Evolutionary conservation across 2,888 invertebrate species (phyloP).

Genomic region (Iselma pallidipennis): DNA sequence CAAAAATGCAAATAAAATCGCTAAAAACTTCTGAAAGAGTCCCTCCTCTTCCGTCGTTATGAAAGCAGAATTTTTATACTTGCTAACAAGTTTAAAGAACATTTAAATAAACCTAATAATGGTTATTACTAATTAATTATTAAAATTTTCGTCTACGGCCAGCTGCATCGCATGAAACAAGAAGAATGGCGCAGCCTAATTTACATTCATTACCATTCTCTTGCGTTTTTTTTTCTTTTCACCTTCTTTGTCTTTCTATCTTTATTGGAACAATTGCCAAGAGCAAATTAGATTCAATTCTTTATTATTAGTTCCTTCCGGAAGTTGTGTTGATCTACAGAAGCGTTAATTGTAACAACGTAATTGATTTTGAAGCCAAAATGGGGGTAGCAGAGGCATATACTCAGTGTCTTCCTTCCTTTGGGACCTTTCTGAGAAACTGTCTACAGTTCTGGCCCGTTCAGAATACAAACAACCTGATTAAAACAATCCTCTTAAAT

Average conservation of each 20-base stretch:
- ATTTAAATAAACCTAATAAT: too few species aligned
- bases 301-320: background rate
- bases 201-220: too few species aligned
- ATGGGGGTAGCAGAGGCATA: background rate
- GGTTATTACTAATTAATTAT: too few species aligned
- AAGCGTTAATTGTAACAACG: background rate
- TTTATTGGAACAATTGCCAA: background rate
- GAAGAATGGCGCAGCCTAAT: too few species aligned
- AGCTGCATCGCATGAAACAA: too few species aligned
- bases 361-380: background rate
- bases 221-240: too few species aligned
- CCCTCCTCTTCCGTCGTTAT: too few species aligned
- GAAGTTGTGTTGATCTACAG: background rate
- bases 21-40: too few species aligned
- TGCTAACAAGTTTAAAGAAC: too few species aligned
- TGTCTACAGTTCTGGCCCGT: background rate
- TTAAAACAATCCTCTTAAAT: constrained; percentile 16
- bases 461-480: constrained; percentile 19
- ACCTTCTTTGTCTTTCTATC: background rate
- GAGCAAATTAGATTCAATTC: background rate
- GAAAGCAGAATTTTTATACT: too few species aligned
- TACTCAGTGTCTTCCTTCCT: background rate
- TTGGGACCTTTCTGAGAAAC: background rate
- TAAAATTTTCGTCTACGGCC: too few species aligned
- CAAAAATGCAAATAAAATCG: too few species aligned